Evolutionary conservation across 2,888 invertebrate genomes (phyloP).

Genomic region (Mamestra brassicae): DNA sequence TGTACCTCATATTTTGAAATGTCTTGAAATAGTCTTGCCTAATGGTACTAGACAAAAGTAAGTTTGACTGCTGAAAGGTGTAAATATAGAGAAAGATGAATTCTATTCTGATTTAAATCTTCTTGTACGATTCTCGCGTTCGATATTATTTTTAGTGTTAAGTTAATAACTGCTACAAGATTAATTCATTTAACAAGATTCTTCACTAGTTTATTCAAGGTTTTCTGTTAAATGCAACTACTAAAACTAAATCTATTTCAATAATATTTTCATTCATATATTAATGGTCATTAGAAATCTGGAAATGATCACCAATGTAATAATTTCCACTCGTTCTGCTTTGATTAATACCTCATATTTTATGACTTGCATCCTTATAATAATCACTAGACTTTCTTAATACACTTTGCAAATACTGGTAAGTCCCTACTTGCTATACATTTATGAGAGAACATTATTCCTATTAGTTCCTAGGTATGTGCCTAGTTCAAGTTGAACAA

Average conservation of each 20-base stretch:
- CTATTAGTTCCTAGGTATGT: conserved; percentile 31
- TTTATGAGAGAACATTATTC: conserved; percentile 15
- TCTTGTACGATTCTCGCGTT: background rate
- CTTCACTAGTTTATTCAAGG: background rate
- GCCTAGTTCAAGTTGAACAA: conserved; percentile 9
- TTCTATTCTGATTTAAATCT: background rate
- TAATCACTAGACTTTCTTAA: background rate
- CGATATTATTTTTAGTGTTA: background rate
- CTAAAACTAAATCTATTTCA: no score
- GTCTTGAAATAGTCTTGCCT: background rate
- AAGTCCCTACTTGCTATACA: background rate
- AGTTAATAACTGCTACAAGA: background rate
- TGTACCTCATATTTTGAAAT: background rate
- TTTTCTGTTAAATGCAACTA: no score
- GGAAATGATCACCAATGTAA: background rate
- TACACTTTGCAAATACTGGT: conserved; percentile 5
- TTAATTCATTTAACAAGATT: background rate
- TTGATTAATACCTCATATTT: background rate
- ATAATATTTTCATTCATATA: background rate
- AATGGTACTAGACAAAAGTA: background rate
- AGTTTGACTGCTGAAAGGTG: background rate
- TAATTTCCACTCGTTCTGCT: background rate
- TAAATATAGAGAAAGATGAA: background rate
- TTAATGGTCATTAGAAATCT: background rate
- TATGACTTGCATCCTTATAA: background rate